Conservation (phyloP, 2,888 invertebrate species). For the Gisinianus flammeolus region DNA sequence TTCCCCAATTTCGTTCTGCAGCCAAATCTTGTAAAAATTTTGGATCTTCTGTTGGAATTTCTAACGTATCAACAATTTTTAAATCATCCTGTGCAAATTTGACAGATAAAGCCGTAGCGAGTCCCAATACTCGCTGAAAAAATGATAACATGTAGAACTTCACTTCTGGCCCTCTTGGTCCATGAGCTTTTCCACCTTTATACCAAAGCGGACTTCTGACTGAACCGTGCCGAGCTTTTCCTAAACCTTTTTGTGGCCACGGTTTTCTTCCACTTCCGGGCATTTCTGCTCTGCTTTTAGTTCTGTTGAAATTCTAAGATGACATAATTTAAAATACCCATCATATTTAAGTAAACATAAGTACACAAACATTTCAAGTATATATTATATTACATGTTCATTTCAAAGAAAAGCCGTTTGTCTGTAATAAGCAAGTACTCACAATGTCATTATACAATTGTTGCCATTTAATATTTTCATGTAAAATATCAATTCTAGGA, state of each 20-base stretch:
- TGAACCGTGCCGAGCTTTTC: constrained; percentile 89
- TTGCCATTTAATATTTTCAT: constrained; percentile 88
- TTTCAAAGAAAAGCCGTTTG: background rate
- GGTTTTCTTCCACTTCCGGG: constrained; percentile 90
- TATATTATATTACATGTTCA: background rate
- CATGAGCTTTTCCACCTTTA: constrained; percentile 84
- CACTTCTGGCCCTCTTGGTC: constrained; percentile 87
- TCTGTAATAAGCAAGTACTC: constrained; percentile 60
- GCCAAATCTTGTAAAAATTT: constrained; percentile 79
- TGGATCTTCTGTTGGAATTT: constrained; percentile 82
- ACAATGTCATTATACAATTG: constrained; percentile 77
- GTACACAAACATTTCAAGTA: too few species aligned
- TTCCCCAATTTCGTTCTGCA: constrained; percentile 90
- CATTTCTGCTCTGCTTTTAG: constrained; percentile 82
- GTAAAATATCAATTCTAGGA: constrained; percentile 86
- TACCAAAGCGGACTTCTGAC: constrained; percentile 84
- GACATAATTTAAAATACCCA: background rate
- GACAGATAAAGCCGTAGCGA: constrained; percentile 81
- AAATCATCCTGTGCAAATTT: constrained; percentile 94
- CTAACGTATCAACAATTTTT: constrained; percentile 84
- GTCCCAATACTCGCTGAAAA: constrained; percentile 75
- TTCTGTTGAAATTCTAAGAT: constrained; percentile 73
- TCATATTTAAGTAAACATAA: background rate
- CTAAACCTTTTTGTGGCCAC: constrained; percentile 95
- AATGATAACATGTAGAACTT: constrained; percentile 94